Conservation (phyloP, 2,113 vertebrate genomes). For the Stigmatopora argus region DNA sequence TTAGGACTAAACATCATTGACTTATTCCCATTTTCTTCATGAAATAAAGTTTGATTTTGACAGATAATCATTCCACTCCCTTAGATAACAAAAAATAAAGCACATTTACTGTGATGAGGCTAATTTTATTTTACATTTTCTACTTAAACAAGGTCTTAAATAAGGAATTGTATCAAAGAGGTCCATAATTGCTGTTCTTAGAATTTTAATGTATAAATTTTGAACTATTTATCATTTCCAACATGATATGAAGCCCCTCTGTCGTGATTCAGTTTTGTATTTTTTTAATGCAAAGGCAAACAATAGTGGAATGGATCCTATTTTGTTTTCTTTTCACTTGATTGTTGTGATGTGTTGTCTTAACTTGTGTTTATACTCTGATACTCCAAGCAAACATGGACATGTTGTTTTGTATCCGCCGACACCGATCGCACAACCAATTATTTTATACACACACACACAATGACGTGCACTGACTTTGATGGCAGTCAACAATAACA, state of each 20-base stretch:
- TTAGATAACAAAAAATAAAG: no score
- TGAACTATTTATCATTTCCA: not conserved
- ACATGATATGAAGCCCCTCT: not conserved
- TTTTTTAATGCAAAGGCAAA: not conserved
- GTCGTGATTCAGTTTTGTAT: not conserved
- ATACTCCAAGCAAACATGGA: conserved; percentile 40
- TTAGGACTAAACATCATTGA: no score
- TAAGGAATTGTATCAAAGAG: no score
- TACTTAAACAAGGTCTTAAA: no score
- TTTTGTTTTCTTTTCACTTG: conserved; percentile 9
- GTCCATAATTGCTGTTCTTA: no score
- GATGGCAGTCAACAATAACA: conserved; percentile 59
- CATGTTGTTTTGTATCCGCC: conserved; percentile 39
- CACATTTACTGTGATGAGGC: no score
- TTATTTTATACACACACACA: conserved; percentile 48
- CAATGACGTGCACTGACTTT: conserved; percentile 56
- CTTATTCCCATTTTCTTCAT: no score
- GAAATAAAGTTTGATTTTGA: no score
- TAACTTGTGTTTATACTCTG: conserved; percentile 38
- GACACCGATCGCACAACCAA: conserved; percentile 45
- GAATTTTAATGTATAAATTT: not conserved
- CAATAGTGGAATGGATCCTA: not conserved
- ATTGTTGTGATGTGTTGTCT: conserved; percentile 18
- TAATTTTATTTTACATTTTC: no score
- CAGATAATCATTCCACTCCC: no score